Percentiles rank a stretch among this genome's conserved stretches.
Evolutionary conservation across 2,888 invertebrate species (phyloP).

Genomic region (Ferdinandea cuprea): DNA sequence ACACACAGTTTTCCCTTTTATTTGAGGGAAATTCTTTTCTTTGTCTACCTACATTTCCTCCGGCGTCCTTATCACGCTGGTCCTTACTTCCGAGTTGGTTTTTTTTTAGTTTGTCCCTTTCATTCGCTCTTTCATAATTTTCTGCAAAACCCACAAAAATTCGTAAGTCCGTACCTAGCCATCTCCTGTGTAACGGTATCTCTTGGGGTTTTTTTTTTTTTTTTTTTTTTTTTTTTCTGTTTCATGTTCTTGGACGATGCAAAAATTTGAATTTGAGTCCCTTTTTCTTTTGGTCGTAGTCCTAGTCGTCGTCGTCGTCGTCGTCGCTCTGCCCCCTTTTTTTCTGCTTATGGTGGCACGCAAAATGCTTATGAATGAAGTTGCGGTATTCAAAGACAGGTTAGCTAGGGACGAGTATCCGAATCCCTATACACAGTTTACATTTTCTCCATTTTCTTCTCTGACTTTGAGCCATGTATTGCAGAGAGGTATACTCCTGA

Average conservation of each 20-base stretch:
- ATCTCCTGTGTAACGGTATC: not conserved
- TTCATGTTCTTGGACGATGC: conserved; percentile 28
- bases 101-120: conserved; percentile 13
- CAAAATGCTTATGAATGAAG: conserved; percentile 73
- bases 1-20: conserved; percentile 55
- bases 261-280: conserved; percentile 62
- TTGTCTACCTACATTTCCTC: not conserved
- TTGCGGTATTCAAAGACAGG: conserved; percentile 67
- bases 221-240: too few species aligned
- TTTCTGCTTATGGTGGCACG: conserved; percentile 57
- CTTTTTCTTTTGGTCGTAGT: too few species aligned
- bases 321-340: conserved; percentile 1
- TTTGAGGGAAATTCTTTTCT: conserved; percentile 17
- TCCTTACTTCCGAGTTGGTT: conserved; percentile 5
- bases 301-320: too few species aligned
- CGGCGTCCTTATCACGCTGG: not conserved
- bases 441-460: conserved; percentile 33
- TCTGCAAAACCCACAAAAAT: conserved; percentile 52
- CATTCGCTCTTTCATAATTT: conserved; percentile 28
- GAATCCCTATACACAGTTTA: conserved; percentile 8
- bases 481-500: conserved; percentile 19
- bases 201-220: conserved; percentile 21
- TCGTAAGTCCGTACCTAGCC: conserved; percentile 19
- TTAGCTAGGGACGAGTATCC: conserved; percentile 41
- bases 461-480: conserved; percentile 31